phyloP scores from a whole-genome alignment of 1,140 invertebrate genomes.

The Rhagoletis pomonella region DNA sequence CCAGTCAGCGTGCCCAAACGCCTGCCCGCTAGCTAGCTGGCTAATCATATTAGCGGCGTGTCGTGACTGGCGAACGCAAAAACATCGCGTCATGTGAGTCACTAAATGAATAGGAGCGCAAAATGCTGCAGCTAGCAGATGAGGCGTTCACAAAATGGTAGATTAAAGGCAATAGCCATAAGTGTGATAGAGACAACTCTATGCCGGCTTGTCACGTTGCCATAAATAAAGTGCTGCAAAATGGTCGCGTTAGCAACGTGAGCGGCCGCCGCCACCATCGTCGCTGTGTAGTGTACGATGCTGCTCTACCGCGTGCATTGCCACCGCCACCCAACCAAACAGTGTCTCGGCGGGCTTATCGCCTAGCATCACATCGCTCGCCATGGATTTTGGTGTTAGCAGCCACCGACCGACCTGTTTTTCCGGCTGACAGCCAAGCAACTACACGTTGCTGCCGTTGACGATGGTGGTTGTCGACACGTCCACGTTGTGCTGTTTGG shows the following conservation, averaged over 20 bases:
- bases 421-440: slow-evolving; percentile 26
- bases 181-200: slow-evolving; percentile 32
- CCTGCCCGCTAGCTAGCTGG: not conserved
- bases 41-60: slow-evolving; percentile 12
- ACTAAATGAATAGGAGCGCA: slow-evolving; percentile 59
- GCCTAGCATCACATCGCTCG: not conserved
- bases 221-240: not conserved
- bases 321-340: no score
- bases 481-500: slow-evolving; percentile 21
- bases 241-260: slow-evolving; percentile 40
- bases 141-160: slow-evolving; percentile 4
- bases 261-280: slow-evolving; percentile 5
- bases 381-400: not conserved
- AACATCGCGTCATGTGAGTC: slow-evolving; percentile 59
- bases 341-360: no score
- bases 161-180: not conserved
- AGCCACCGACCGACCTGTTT: not conserved
- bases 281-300: not conserved
- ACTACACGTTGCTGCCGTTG: slow-evolving; percentile 40
- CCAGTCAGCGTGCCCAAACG: not conserved
- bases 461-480: not conserved
- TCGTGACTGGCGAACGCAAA: slow-evolving; percentile 35
- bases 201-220: not conserved
- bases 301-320: not conserved
- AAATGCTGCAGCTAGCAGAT: not conserved